These are phyloP conservation scores for Diorhabda elongata DNA, from an alignment of 1,140 invertebrate species.

Conservation along the genomic window DNA sequence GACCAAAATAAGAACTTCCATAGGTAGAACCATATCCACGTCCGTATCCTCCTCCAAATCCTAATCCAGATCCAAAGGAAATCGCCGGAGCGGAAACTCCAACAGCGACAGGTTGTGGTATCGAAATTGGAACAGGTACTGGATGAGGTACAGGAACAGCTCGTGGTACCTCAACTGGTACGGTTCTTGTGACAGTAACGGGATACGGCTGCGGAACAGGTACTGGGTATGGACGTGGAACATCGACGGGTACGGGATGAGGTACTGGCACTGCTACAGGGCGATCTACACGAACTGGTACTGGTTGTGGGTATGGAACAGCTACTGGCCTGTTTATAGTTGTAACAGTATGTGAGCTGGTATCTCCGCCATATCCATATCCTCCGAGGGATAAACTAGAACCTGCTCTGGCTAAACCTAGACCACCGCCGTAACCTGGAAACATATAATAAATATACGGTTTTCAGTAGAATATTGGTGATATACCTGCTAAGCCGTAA, in stretches of 20 bases:
- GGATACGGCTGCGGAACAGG: constrained; percentile 35
- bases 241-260: constrained; percentile 28
- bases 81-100: constrained; percentile 13
- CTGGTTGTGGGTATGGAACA: constrained; percentile 40
- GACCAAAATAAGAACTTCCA: too few relatives aligned
- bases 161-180: constrained; percentile 30
- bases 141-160: constrained; percentile 26
- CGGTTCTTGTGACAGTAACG: constrained; percentile 26
- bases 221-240: constrained; percentile 36
- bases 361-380: constrained; percentile 1
- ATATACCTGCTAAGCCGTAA: constrained; percentile 7
- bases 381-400: constrained; percentile 5
- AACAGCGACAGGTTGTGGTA: constrained; percentile 32
- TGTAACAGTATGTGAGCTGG: constrained; percentile 8
- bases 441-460: neutral
- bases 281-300: constrained; percentile 47
- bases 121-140: constrained; percentile 31
- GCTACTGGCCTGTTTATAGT: constrained; percentile 34
- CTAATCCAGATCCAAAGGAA: neutral
- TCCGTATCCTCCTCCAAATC: neutral
- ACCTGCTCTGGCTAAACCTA: constrained; percentile 5
- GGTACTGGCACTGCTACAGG: constrained; percentile 37
- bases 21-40: neutral
- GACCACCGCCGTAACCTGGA: constrained; percentile 8
- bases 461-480: neutral